phyloP scores from a whole-genome alignment of 2,888 invertebrate species.

The Tenthredo notha region DNA sequence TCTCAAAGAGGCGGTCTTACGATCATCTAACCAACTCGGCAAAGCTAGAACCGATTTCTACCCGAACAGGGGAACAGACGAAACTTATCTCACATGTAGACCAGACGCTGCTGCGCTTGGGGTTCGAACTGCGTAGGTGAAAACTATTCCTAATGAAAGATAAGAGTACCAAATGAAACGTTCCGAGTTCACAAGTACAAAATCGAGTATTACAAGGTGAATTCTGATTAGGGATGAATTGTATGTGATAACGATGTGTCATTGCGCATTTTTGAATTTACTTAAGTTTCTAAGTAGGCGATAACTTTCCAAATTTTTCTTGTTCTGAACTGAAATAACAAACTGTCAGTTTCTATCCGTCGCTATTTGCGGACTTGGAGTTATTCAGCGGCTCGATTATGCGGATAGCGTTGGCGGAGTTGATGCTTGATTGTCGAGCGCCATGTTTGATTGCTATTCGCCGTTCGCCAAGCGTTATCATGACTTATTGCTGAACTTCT shows the following conservation, averaged over 20 bases:
- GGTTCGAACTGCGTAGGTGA: conserved; percentile 30
- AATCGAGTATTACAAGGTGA: background rate
- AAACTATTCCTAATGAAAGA: background rate
- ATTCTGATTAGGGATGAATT: background rate
- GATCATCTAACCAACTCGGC: background rate
- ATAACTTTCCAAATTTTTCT: background rate
- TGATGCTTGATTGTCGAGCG: conserved; percentile 71
- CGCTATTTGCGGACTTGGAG: conserved; percentile 47
- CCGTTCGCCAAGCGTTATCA: conserved; percentile 56
- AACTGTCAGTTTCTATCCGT: conserved; percentile 35
- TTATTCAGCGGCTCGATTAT: conserved; percentile 53
- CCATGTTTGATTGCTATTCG: conserved; percentile 77
- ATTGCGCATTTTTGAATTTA: background rate
- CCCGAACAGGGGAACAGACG: background rate
- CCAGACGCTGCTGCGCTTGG: background rate
- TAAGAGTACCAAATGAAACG: background rate
- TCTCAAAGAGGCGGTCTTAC: conserved; percentile 8
- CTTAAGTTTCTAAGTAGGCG: background rate
- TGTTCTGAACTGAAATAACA: conserved; percentile 2
- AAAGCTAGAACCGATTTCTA: background rate
- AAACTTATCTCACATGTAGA: conserved; percentile 17
- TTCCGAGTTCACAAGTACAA: background rate
- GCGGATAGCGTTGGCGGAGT: conserved; percentile 55
- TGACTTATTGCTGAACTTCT: conserved; percentile 51
- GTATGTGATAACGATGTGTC: background rate